Base-by-base conservation (phyloP, 2,888 invertebrate species). In the Zhuqinia jingwanae region DNA sequence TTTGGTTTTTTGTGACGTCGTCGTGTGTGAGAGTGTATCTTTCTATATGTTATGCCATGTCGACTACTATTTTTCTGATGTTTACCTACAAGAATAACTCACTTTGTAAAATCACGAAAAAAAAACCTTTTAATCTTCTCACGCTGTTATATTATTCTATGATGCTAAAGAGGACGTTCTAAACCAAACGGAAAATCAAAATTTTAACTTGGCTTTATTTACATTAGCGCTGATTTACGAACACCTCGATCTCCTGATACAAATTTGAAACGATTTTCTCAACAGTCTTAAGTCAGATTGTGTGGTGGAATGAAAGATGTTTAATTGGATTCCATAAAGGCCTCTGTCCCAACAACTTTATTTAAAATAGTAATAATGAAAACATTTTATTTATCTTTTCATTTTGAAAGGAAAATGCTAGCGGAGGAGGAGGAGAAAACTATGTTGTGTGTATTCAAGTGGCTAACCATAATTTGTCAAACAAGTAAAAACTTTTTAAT, bases 131-230 rank as follows among this genome's bases (percentile, higher is more conserved):
- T 70, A 70, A 70, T 70, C 47, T 47, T 22, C 47, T 25, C 47
- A 47, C 27, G n/a, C n/a, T n/a, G n/a, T n/a, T n/a, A n/a, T n/a
- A n/a, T n/a, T n/a, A n/a, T n/a, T n/a, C n/a, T n/a, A n/a, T n/a
- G n/a, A n/a, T n/a, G n/a, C n/a, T n/a, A n/a, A n/a, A n/a, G n/a
- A n/a, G n/a, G n/a, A n/a, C n/a, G n/a, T n/a, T n/a, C n/a, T n/a
- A n/a, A n/a, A n/a, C n/a, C n/a, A n/a, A n/a, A n/a, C n/a, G n/a
- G 81, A 53, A 56, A 81, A 81, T 80, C 70, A n/a, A n/a, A n/a
- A 70, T 81, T 79, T 80, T 70, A 68, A 68, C 68, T 15, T 47
- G 13, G 65, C 65, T 79, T 79, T 65, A 50, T 65, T 42, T 36
- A 17, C 68, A 56, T 80, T 80, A 70, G 56, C 42, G 20, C 53